Evolutionary conservation across 2,113 vertebrate species (phyloP), one percentile per base, ranked within the genome.

Genomic region (Leiothrix lutea): DNA sequence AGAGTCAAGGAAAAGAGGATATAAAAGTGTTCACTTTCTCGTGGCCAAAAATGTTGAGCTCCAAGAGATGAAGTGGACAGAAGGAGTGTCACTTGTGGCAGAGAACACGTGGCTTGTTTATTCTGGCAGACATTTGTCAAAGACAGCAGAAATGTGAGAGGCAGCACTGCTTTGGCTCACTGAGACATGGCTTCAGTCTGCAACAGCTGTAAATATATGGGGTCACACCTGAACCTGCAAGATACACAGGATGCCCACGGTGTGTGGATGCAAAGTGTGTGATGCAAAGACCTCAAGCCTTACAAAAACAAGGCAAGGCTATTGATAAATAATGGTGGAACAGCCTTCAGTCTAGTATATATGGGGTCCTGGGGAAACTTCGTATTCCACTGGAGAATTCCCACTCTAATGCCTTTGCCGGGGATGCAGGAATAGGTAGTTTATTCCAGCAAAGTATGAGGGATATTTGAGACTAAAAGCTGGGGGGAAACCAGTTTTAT

Each of bases 291-390:
- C 29, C 62, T 45, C 60, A 45, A 24, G 48, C 11, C 0, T 33
- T 58, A 44, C 29, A 23, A 80, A 70, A 69, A 24, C n/a, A 73
- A 70, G 48, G 28, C 28, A 31, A 38, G 19, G 12, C 23, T 44
- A 15, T 56, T 0, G 0, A 4, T 51, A 87, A 36, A 36, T 50
- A 36, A 18, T 14, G 33, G 22, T 64, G 51, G 31, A 62, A 62
- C 38, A 35, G 31, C 42, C 56, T 83, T 58, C 51, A 25, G 47
- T 28, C 50, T 42, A 8, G 14, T 25, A 36, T 25, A 14, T 2
- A 1, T 40, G 38, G 11, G 3, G 28, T 38, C 36, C 40, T 19
- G 20, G 13, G 36, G 38, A 71, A 20, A 54, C 44, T 81, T 91
- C 8, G 7, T 47, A 21, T 80, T 86, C 82, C 17, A 9, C 6